Evolutionary conservation across 2,888 invertebrate genomes (phyloP), one percentile per base, ranked within the genome.

Genomic region (Scaptomyza tumidula): DNA sequence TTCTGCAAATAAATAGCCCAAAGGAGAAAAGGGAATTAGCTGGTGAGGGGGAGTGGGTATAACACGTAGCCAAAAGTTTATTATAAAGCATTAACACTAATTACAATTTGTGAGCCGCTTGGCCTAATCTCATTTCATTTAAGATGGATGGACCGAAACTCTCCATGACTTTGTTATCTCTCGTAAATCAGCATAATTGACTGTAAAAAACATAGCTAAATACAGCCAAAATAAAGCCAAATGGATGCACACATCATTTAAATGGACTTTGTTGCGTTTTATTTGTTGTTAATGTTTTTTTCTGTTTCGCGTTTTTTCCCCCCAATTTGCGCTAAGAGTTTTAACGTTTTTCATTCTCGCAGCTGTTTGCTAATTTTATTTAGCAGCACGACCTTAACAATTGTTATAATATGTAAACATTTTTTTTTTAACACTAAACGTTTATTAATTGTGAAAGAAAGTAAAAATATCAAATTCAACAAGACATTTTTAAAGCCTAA

Each of bases 341-440:
- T 48, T 44, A 35, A 35, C 50, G 27, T 43, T 60, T 56, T 27
- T 19, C 14, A 41, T 56, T 52, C 50, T 75, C 61, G 37, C 76
- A 76, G 64, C 67, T 77, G 60, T 71, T 71, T 56, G 77, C 62
- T 77, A 77, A 77, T 71, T 74, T 67, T 19, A 1, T 67, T 29
- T 7, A 44, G 35, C 62, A 39, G 29, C 71, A 75, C 71, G 63
- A 61, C 73, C 69, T 50, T 46, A 48, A 43, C 31, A 48, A 37
- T 57, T 66, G 59, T 66, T 56, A 35, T 66, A 59, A 67, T 61
- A 41, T 45, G 31, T 27, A 45, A 0, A 46, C 6, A 14, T 2
- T 19, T 5, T 50, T 19, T 5, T 50, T 37, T 52, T 39, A 56
- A 48, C 37, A 14, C 37, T 13, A 4, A 13, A 16, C 9, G 16